These are phyloP conservation scores for Drosophila colorata DNA, from an alignment of 2,888 invertebrate species.

Conservation along the genomic window DNA sequence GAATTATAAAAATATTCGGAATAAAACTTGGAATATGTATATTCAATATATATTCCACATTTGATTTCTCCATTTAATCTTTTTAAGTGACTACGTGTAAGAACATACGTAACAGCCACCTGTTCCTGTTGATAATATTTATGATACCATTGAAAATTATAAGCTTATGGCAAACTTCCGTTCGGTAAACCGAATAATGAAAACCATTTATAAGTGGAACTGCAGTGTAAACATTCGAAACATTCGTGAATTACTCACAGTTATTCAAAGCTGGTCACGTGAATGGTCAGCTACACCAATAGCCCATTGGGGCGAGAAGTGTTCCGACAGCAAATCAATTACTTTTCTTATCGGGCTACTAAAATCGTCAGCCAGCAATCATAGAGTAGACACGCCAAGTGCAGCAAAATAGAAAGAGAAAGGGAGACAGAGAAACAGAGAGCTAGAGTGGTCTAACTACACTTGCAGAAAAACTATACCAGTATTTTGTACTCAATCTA, in stretches of 20 bases:
- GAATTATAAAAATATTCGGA: too few species aligned
- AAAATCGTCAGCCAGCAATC: conserved; percentile 33
- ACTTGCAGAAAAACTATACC: not conserved
- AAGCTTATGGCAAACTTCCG: conserved; percentile 40
- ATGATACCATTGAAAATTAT: conserved; percentile 6
- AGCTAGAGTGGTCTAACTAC: not conserved
- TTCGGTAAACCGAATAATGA: conserved; percentile 10
- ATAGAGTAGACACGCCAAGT: conserved; percentile 7
- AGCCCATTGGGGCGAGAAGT: conserved; percentile 28
- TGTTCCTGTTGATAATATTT: conserved; percentile 16
- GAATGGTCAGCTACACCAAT: conserved; percentile 34
- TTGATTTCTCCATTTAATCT: not conserved
- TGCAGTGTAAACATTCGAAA: not conserved
- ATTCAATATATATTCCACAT: too few species aligned
- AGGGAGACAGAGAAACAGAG: not conserved
- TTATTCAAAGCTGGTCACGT: conserved; percentile 34
- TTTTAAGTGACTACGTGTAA: conserved; percentile 3
- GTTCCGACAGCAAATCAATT: conserved; percentile 66
- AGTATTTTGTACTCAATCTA: too few species aligned
- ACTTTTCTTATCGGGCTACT: conserved; percentile 53
- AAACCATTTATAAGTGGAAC: conserved; percentile 25
- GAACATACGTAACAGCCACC: not conserved
- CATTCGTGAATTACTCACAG: conserved; percentile 20
- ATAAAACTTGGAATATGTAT: too few species aligned
- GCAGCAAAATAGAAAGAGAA: conserved; percentile 12